Conservation (phyloP, 2,888 invertebrate genomes). For the Sarcophaga rosellei region DNA sequence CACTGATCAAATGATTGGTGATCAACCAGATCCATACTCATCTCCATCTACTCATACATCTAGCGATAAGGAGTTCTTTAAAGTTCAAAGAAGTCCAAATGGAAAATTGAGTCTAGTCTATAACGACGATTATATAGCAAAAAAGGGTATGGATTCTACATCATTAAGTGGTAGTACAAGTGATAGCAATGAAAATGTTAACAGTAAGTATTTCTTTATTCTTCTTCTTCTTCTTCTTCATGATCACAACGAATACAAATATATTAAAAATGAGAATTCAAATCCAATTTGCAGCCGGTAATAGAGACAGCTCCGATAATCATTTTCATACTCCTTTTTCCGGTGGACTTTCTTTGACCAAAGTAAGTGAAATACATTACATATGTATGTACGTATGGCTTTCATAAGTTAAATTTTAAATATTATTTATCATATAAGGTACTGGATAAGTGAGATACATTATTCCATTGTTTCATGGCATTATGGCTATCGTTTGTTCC, state of each 20-base stretch:
- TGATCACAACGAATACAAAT: constrained; percentile 16
- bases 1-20: constrained; percentile 49
- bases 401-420: too few relatives aligned
- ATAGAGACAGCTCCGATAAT: constrained; percentile 21
- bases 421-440: too few relatives aligned
- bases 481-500: too few relatives aligned
- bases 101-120: constrained; percentile 79
- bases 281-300: constrained; percentile 34
- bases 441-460: too few relatives aligned
- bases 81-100: constrained; percentile 79
- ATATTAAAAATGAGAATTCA: constrained; percentile 27
- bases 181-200: background rate
- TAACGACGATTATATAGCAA: constrained; percentile 72
- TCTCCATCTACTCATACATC: constrained; percentile 71
- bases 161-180: background rate
- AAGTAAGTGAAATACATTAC: constrained; percentile 40
- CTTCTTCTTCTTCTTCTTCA: background rate
- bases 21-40: constrained; percentile 41
- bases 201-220: constrained; percentile 49
- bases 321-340: constrained; percentile 50
- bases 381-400: too few relatives aligned
- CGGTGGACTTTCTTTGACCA: constrained; percentile 47
- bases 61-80: constrained; percentile 76
- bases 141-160: background rate
- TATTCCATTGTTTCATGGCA: too few relatives aligned